Conservation (phyloP, 2,888 invertebrate genomes). For the Drosophila buzzatii region DNA sequence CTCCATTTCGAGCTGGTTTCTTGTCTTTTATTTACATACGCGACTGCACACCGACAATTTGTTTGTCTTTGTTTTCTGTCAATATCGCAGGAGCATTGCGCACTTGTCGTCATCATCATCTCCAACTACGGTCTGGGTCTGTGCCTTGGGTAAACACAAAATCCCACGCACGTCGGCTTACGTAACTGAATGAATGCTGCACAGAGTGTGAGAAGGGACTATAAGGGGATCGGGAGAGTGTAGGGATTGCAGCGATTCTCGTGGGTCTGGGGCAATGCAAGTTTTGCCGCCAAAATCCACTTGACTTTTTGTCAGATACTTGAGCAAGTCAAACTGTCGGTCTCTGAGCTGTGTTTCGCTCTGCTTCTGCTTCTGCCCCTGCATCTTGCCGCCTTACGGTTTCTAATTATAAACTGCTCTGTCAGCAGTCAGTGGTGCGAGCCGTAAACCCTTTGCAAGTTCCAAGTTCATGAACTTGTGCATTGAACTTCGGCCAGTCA, state of each 20-base stretch:
- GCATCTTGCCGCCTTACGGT: conserved; percentile 43
- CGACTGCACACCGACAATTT: conserved; percentile 74
- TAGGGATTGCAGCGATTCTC: conserved; percentile 15
- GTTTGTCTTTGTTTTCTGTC: conserved; percentile 79
- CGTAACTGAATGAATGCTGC: conserved; percentile 36
- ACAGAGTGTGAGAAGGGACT: background rate
- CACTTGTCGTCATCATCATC: conserved; percentile 72
- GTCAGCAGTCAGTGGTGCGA: conserved; percentile 62
- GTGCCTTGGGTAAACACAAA: conserved; percentile 67
- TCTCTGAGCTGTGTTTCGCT: conserved; percentile 42
- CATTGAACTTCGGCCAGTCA: conserved; percentile 74
- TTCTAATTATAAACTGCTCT: conserved; percentile 79
- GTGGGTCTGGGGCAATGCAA: conserved; percentile 53
- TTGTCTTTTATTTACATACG: conserved; percentile 69
- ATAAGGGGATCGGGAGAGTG: background rate
- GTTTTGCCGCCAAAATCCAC: conserved; percentile 74
- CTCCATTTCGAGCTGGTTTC: conserved; percentile 15
- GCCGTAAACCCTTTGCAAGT: conserved; percentile 63
- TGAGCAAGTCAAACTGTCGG: conserved; percentile 60
- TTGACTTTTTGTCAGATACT: conserved; percentile 73
- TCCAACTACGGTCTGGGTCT: conserved; percentile 39
- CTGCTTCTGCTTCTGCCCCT: background rate
- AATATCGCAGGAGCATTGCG: conserved; percentile 65
- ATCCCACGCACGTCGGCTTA: conserved; percentile 69
- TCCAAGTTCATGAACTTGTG: conserved; percentile 81